Evolutionary conservation across 2,113 vertebrate species (phyloP).

Genomic region (Tricholaema leucomelas): DNA sequence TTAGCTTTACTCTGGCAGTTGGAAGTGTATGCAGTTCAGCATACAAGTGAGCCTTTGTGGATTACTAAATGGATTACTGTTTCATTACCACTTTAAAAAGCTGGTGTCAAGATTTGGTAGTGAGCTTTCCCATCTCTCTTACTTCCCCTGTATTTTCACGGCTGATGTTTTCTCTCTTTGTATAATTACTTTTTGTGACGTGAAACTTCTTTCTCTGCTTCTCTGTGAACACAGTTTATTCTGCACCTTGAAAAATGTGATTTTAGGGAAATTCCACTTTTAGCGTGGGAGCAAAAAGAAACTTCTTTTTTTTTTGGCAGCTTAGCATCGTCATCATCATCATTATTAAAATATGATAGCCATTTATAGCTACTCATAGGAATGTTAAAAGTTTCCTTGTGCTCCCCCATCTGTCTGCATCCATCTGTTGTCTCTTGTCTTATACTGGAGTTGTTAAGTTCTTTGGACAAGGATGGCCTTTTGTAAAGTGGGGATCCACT

Average conservation of each 20-base stretch:
- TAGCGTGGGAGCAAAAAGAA: conserved; percentile 49
- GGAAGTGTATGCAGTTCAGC: background rate
- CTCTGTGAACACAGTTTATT: conserved; percentile 5
- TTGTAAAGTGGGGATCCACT: background rate
- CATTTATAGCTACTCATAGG: conserved; percentile 53
- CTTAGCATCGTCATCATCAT: conserved; percentile 36
- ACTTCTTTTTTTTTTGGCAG: conserved; percentile 55
- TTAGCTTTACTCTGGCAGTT: background rate
- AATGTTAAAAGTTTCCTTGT: conserved; percentile 69
- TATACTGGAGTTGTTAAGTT: conserved; percentile 31
- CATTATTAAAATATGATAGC: conserved; percentile 65
- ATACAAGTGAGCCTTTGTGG: conserved; percentile 1
- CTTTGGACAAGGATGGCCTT: conserved; percentile 38
- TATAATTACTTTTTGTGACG: background rate
- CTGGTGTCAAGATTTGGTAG: background rate
- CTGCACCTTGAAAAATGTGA: conserved; percentile 21
- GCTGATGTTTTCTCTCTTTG: background rate
- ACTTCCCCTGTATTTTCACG: background rate
- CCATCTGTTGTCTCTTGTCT: conserved; percentile 68
- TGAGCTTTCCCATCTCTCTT: background rate
- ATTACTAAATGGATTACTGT: background rate
- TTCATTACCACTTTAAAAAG: conserved; percentile 12
- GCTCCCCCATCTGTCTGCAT: conserved; percentile 61
- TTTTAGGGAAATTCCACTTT: conserved; percentile 59
- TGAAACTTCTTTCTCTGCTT: background rate